Evolutionary conservation across 2,888 invertebrate genomes (phyloP).

Genomic region (Cosmia pyralina): DNA sequence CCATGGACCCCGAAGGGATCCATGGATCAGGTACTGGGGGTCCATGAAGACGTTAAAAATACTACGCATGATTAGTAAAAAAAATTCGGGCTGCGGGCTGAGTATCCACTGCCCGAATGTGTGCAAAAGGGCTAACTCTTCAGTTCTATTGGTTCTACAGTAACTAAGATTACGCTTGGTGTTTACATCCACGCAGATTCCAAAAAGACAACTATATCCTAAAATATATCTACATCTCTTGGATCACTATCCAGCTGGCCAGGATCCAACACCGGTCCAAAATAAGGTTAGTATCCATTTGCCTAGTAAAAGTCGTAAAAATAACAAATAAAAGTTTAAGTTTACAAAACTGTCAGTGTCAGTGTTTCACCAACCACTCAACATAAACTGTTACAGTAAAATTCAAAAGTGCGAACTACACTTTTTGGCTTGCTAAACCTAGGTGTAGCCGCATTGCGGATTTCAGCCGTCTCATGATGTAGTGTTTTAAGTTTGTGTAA

Average conservation of each 20-base stretch:
- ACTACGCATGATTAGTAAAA: no score
- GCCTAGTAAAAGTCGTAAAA: conserved; percentile 1
- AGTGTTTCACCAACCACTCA: neutral
- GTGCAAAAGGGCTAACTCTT: no score
- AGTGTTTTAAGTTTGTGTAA: conserved; percentile 25
- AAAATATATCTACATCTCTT: neutral
- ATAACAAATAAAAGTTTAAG: neutral
- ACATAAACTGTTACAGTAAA: conserved; percentile 8
- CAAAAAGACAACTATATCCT: conserved; percentile 9
- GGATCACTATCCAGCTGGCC: conserved; percentile 12
- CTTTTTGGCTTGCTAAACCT: conserved; percentile 29
- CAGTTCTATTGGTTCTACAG: conserved; percentile 3
- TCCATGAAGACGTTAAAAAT: no score
- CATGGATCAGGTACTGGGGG: no score
- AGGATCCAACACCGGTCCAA: conserved; percentile 3
- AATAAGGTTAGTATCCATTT: neutral
- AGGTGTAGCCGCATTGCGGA: conserved; percentile 40
- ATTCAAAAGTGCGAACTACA: neutral
- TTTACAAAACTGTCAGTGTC: neutral
- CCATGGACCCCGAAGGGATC: no score
- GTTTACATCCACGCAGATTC: conserved; percentile 17
- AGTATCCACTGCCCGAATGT: neutral
- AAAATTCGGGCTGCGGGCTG: neutral
- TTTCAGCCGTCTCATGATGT: conserved; percentile 19
- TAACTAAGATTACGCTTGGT: neutral